Evolutionary conservation across 1,140 invertebrate genomes (phyloP), one percentile per base, ranked within the genome.

Genomic region (Vanessa tameamea): DNA sequence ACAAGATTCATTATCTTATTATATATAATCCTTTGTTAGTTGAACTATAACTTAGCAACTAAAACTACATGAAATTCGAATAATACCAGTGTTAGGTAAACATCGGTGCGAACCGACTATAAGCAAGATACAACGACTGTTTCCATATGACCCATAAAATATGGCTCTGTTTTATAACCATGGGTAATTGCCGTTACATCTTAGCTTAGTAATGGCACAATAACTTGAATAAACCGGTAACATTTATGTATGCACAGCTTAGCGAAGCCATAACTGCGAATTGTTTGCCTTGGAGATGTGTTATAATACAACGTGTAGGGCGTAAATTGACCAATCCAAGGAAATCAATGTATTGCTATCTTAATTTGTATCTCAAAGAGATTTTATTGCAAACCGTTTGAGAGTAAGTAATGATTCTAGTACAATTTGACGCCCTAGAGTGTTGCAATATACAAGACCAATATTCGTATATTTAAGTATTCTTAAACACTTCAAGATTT

Each of bases 41-140:
- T 26, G 20, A 50, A 26, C 64, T 64, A 47, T 65, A 72, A 57
- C 16, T 59, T 69, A 74, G 48, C 16, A 68, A 53, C 65, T 71
- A 73, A 64, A 74, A 64, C 65, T 68, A 69, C 61, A 53, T 51
- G 48, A 74, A 74, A 74, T 69, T 74, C 72, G 72, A 74, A 74
- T 67, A 71, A 71, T 57, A 65, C 51, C 70, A 72, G 63, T 50
- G 43, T 47, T n/a, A 15, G 47, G 51, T 72, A 47, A 61, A 26
- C 23, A 43, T 72, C 63, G 61, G 37, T 23, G 43, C 47, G 20
- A 26, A 15, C 16, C 9, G 50, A 59, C 12, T 57, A 5, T 57
- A 53, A 20, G 59, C 50, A 31, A 50, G 64, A 23, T 26, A 20
- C 16, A 20, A n/a, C 47, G 48, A 51, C 64, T 51, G 14, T 37